Conservation (phyloP, 1,140 invertebrate species). For the Cheumatopsyche charites region DNA sequence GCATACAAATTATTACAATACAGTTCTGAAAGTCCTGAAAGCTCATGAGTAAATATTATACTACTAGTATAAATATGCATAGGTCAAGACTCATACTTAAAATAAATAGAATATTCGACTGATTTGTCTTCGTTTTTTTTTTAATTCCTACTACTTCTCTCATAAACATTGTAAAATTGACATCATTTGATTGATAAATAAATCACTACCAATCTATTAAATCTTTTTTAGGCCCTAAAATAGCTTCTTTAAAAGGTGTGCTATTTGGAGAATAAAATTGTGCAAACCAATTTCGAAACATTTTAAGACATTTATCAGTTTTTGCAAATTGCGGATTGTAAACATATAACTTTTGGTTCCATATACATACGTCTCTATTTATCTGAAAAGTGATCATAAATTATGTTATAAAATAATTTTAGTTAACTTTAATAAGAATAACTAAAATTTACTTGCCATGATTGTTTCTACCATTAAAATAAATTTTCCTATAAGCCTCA, state of each 20-base stretch:
- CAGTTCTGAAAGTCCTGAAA: no score
- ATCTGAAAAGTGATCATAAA: conserved; percentile 67
- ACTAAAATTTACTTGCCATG: conserved; percentile 67
- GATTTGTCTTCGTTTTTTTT: no score
- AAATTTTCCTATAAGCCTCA: conserved; percentile 70
- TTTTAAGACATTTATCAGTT: conserved; percentile 74
- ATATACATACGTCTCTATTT: conserved; percentile 83
- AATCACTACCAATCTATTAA: conserved; percentile 34
- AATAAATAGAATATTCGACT: no score
- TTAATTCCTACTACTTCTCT: no score
- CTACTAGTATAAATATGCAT: no score
- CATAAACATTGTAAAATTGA: no score
- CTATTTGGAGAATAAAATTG: conserved; percentile 88
- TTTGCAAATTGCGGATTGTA: conserved; percentile 74
- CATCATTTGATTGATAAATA: no score
- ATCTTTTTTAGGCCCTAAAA: conserved; percentile 36
- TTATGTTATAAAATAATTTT: no score
- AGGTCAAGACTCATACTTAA: no score
- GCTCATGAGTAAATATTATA: no score
- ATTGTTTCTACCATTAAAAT: conserved; percentile 73
- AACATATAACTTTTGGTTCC: conserved; percentile 85
- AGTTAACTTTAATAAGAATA: background rate
- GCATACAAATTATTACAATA: no score
- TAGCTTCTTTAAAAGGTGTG: conserved; percentile 62
- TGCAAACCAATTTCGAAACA: conserved; percentile 81